phyloP scores from a whole-genome alignment of 2,888 invertebrate species.

The Meghimatium bilineatum region DNA sequence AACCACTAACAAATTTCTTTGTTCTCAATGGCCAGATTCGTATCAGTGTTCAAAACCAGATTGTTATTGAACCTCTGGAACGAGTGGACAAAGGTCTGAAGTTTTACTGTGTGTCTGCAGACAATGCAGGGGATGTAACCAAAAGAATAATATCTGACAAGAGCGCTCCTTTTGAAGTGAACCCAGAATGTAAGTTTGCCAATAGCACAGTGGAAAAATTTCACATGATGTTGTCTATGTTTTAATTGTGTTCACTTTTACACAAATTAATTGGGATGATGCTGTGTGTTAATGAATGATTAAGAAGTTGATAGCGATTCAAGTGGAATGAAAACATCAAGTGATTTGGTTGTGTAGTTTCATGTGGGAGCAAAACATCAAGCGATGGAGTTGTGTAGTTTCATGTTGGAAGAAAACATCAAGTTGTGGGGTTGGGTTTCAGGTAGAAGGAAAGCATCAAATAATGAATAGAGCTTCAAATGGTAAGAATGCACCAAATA shows the following conservation, averaged over 20 bases:
- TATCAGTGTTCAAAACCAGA: background rate
- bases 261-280: too few species aligned
- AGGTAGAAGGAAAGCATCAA: too few species aligned
- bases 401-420: too few species aligned
- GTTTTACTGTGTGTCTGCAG: slow-evolving; percentile 38
- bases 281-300: too few species aligned
- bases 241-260: background rate
- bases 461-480: too few species aligned
- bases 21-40: background rate
- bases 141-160: slow-evolving; percentile 23
- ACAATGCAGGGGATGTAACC: slow-evolving; percentile 10
- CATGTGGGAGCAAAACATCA: background rate
- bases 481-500: too few species aligned
- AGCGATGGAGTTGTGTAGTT: background rate
- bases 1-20: background rate
- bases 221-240: too few species aligned
- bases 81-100: slow-evolving; percentile 28
- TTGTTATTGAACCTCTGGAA: slow-evolving; percentile 28
- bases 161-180: slow-evolving; percentile 22
- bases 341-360: too few species aligned
- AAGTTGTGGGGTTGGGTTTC: too few species aligned
- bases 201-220: background rate
- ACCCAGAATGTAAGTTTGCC: slow-evolving; percentile 46
- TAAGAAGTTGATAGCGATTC: too few species aligned
- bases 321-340: too few species aligned